Percentiles rank a stretch among this genome's conserved stretches.
phyloP scores from a whole-genome alignment of 2,888 invertebrate genomes.

The Cylindroiulus punctatus region DNA sequence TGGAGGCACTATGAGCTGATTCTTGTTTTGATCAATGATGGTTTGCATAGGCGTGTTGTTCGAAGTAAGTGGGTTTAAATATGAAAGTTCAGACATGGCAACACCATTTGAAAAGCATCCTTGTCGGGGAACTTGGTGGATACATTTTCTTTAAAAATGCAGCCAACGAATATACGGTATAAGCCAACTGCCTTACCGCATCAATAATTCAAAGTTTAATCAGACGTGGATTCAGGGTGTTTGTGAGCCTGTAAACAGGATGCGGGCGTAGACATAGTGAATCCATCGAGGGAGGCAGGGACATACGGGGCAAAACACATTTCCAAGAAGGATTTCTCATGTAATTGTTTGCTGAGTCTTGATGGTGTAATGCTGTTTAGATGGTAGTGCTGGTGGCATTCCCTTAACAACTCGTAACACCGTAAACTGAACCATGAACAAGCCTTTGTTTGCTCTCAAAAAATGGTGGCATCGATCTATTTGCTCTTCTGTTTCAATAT shows the following conservation, averaged over 20 bases:
- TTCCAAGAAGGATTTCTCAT: background rate
- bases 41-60: background rate
- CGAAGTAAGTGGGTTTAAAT: background rate
- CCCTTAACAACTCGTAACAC: background rate
- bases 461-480: background rate
- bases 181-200: background rate
- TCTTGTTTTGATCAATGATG: background rate
- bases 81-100: background rate
- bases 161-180: background rate
- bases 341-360: background rate
- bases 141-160: slow-evolving; percentile 3
- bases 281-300: slow-evolving; percentile 9
- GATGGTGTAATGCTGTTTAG: background rate
- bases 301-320: background rate
- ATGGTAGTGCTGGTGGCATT: background rate
- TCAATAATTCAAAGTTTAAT: slow-evolving; percentile 45
- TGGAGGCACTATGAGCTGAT: background rate
- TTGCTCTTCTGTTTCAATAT: background rate
- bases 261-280: background rate
- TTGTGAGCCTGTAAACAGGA: background rate
- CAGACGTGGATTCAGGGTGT: slow-evolving; percentile 31
- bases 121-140: background rate
- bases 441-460: background rate
- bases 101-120: background rate
- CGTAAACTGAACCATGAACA: background rate